A percentile compares a stretch with the other conserved stretches of the same genome.
These are phyloP conservation scores for Phenganax stokvisi DNA, from an alignment of 92 coral and sea anemone genomes.

Conservation along the genomic window DNA sequence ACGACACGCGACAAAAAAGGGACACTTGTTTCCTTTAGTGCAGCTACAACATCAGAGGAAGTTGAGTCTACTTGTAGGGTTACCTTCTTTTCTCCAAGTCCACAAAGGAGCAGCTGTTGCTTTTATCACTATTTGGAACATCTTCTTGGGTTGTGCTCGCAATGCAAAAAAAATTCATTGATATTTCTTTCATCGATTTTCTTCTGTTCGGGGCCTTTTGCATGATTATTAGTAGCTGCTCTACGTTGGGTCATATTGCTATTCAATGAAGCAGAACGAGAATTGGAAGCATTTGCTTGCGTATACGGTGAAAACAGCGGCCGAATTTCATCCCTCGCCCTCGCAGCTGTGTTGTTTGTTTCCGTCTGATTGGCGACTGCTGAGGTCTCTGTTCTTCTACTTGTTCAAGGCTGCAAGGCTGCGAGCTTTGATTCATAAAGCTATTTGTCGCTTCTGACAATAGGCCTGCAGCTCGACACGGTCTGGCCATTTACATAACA, in stretches of 20 bases:
- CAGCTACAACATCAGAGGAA: slow-evolving; percentile 20
- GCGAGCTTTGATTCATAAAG: slow-evolving; percentile 7
- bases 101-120: too few relatives aligned
- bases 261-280: neutral
- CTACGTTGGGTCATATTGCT: neutral
- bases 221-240: neutral
- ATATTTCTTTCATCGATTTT: slow-evolving; percentile 10
- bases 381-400: slow-evolving; percentile 3
- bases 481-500: slow-evolving; percentile 15
- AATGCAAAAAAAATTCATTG: slow-evolving; percentile 26
- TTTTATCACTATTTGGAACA: slow-evolving; percentile 23
- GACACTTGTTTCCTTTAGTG: slow-evolving; percentile 11
- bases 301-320: slow-evolving; percentile 27
- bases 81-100: slow-evolving; percentile 27
- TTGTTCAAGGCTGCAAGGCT: slow-evolving; percentile 3
- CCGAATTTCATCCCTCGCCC: slow-evolving; percentile 25
- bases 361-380: slow-evolving; percentile 20
- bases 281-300: slow-evolving; percentile 12
- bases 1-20: too few relatives aligned
- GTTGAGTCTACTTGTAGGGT: slow-evolving; percentile 26
- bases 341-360: slow-evolving; percentile 25
- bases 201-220: slow-evolving; percentile 15
- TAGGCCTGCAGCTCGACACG: slow-evolving; percentile 25
- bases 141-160: slow-evolving; percentile 18
- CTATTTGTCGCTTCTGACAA: slow-evolving; percentile 32